These are phyloP conservation scores for Antheraea mylitta DNA, from an alignment of 1,140 invertebrate genomes.

Conservation along the genomic window DNA sequence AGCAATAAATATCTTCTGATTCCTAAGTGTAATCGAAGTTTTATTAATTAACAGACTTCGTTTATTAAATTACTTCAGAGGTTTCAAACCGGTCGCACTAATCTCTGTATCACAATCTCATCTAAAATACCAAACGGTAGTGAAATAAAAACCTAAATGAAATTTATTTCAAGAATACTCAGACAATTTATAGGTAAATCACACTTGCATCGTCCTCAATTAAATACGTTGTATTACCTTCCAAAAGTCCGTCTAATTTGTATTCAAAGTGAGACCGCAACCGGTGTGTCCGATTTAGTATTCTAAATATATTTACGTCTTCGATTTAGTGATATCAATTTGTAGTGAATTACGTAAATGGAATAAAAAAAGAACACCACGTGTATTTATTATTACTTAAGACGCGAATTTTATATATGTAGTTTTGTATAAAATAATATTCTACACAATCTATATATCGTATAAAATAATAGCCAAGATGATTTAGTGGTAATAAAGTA, in stretches of 20 bases:
- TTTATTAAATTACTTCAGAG: not conserved
- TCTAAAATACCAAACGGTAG: not conserved
- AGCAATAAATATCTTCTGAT: no score
- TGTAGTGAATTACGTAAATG: constrained; percentile 44
- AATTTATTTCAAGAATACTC: constrained; percentile 1
- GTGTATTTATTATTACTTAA: constrained; percentile 5
- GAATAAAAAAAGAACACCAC: constrained; percentile 39
- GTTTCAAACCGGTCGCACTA: no score
- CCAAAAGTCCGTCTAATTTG: constrained; percentile 48
- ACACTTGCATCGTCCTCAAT: constrained; percentile 19
- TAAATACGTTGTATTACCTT: constrained; percentile 21
- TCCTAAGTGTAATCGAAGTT: not conserved
- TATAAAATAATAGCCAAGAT: no score
- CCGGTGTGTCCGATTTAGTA: constrained; percentile 54
- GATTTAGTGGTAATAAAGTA: no score
- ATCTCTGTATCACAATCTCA: no score
- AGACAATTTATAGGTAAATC: constrained; percentile 21
- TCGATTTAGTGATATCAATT: constrained; percentile 73
- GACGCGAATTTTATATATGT: no score
- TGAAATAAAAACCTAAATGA: no score
- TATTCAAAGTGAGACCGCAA: constrained; percentile 43
- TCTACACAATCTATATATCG: no score
- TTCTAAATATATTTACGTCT: constrained; percentile 39
- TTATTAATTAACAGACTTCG: not conserved
- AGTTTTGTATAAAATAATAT: no score